These are phyloP conservation scores for Drosophila ambigua DNA, from an alignment of 1,140 invertebrate genomes.

Conservation along the genomic window DNA sequence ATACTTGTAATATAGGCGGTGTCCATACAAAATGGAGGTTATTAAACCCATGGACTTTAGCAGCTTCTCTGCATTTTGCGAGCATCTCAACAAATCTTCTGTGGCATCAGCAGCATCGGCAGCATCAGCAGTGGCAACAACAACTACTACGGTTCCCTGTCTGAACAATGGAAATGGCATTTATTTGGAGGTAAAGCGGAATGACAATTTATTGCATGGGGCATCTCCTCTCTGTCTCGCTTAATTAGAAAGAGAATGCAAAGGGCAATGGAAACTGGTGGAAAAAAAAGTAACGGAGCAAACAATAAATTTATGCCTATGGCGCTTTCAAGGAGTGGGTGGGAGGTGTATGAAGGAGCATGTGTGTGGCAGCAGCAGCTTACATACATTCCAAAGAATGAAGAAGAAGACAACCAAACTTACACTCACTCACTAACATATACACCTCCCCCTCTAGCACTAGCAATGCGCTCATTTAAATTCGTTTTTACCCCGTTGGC, in stretches of 20 bases:
- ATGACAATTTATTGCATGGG: conserved; percentile 66
- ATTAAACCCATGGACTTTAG: conserved; percentile 84
- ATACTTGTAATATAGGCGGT: conserved; percentile 39
- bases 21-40: conserved; percentile 74
- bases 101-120: conserved; percentile 45
- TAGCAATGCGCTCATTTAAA: conserved; percentile 62
- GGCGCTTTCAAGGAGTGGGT: conserved; percentile 56
- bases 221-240: conserved; percentile 35
- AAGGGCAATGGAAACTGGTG: conserved; percentile 53
- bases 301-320: conserved; percentile 82
- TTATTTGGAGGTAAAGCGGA: conserved; percentile 70
- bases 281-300: conserved; percentile 57
- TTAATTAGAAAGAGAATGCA: conserved; percentile 75
- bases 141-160: conserved; percentile 1
- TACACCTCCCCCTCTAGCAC: conserved; percentile 7
- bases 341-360: not conserved
- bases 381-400: not conserved
- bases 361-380: too few relatives aligned
- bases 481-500: conserved; percentile 67
- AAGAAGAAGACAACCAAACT: conserved; percentile 35
- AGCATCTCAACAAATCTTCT: conserved; percentile 82
- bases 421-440: conserved; percentile 41
- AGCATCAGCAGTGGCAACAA: conserved; percentile 32
- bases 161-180: conserved; percentile 71
- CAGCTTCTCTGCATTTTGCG: conserved; percentile 81